These are phyloP conservation scores for Drosophila pallidifrons DNA, from an alignment of 1,140 invertebrate genomes.

Conservation along the genomic window DNA sequence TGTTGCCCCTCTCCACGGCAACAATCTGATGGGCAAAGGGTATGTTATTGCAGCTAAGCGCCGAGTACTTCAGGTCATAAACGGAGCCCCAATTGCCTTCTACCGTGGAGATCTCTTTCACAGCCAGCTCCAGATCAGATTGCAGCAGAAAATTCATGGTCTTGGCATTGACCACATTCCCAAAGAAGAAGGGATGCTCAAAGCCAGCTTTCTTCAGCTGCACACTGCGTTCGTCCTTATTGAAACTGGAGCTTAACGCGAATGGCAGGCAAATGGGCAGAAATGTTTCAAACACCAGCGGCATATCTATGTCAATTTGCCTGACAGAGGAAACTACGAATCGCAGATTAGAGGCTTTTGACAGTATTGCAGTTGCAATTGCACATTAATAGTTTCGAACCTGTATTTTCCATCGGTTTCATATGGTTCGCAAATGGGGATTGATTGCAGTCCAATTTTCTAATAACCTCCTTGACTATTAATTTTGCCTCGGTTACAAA, in stretches of 20 bases:
- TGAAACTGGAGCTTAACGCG: slow-evolving; percentile 14
- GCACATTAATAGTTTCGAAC: slow-evolving; percentile 20
- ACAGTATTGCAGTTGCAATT: not conserved
- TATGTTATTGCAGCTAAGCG: not conserved
- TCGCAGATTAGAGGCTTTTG: too few species aligned
- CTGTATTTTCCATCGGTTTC: slow-evolving; percentile 18
- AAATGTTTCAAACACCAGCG: slow-evolving; percentile 56
- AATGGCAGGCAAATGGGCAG: slow-evolving; percentile 49
- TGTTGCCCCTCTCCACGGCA: slow-evolving; percentile 13
- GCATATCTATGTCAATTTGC: slow-evolving; percentile 40
- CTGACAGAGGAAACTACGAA: slow-evolving; percentile 41
- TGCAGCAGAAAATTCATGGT: slow-evolving; percentile 48
- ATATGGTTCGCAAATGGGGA: slow-evolving; percentile 23
- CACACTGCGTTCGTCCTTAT: slow-evolving; percentile 38
- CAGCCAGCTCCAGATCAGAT: slow-evolving; percentile 24
- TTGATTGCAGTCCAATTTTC: not conserved
- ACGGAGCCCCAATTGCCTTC: not conserved
- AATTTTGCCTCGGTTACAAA: slow-evolving; percentile 21
- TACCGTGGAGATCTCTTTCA: not conserved
- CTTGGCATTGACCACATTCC: slow-evolving; percentile 44
- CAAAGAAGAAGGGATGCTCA: slow-evolving; percentile 53
- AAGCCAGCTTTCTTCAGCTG: not conserved
- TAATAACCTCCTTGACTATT: not conserved
- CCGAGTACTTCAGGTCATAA: slow-evolving; percentile 41
- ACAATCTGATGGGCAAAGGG: slow-evolving; percentile 54